Base-by-base conservation (phyloP, 2,888 invertebrate species). In the Eupithecia tripunctaria region DNA sequence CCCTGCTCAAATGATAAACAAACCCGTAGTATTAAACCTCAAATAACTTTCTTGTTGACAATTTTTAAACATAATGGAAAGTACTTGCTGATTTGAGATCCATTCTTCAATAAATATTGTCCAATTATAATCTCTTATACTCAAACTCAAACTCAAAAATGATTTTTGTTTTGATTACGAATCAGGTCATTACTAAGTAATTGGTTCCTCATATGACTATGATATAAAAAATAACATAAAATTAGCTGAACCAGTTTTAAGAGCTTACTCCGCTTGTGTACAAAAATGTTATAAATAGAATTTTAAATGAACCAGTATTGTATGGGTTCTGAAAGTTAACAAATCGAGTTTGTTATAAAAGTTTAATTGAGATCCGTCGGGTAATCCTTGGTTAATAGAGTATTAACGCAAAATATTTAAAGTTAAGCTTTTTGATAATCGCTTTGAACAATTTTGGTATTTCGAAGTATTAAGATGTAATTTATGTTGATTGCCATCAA, bases 301-400 rank as follows among this genome's bases (percentile, higher is more conserved):
- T 71, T 76, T 68, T 68, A 73, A 73, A 72, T 71, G 51, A 47
- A 59, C 66, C 56, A 73, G 65, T 72, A 72, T 73, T 68, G 69
- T 76, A 76, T 67, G 78, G 77, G 76, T 73, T 78, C 67, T 41
- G 14, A 70, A 77, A 77, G 74, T 76, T 78, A 74, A 71, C 70
- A 59, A 72, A 73, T 74, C 67, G 74, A 76, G 78, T 73, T 75
- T 77, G 77, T 77, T 76, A 73, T 70, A 70, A 71, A 76, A 77
- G 68, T 78, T 73, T 76, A 78, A 77, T 74, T 77, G 73, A 75
- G 75, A 75, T 70, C 76, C 72, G 64, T 56, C 56, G 72, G 68
- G 72, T 75, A 76, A 76, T 76, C 76, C 76, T 60, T 66, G 43
- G 71, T 68, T 76, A 76, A 75, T 73, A 76, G 75, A 72, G 71